phyloP scores from a whole-genome alignment of 2,888 invertebrate species.

The Entomobrya multifasciata region DNA sequence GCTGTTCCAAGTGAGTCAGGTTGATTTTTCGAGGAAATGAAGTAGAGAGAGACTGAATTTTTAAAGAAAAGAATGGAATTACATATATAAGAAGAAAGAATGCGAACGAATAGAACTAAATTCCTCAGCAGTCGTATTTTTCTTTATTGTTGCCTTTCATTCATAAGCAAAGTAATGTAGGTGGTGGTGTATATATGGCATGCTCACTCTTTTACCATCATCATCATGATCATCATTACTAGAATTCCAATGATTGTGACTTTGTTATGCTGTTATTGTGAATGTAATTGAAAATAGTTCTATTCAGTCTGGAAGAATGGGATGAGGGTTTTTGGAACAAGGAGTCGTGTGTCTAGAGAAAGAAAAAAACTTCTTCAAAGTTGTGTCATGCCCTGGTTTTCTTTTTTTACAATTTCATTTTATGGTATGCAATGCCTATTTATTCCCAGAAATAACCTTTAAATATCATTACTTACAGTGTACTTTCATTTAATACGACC shows the following conservation, averaged over 20 bases:
- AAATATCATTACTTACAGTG: too few species aligned
- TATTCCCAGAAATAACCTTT: neutral
- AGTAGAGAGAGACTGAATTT: neutral
- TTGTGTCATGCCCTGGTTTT: neutral
- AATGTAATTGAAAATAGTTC: slow-evolving; percentile 17
- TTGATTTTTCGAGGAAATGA: slow-evolving; percentile 5
- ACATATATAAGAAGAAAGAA: neutral
- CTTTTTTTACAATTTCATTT: slow-evolving; percentile 10
- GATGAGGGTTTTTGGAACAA: neutral
- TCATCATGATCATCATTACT: neutral
- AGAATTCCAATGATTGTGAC: neutral
- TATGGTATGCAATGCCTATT: slow-evolving; percentile 4
- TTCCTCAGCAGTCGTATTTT: neutral
- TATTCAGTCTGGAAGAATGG: slow-evolving; percentile 3
- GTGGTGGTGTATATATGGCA: too few species aligned
- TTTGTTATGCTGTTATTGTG: neutral
- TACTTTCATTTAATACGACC: too few species aligned
- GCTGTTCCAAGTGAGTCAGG: slow-evolving; percentile 2
- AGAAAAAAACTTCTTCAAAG: neutral
- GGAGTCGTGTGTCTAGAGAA: neutral
- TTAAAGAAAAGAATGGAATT: neutral
- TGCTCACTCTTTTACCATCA: neutral
- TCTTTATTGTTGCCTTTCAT: slow-evolving; percentile 27
- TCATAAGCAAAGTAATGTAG: too few species aligned
- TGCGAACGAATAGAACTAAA: neutral